phyloP scores from a whole-genome alignment of 2,797 vertebrate genomes.

The Hydrophis major region DNA sequence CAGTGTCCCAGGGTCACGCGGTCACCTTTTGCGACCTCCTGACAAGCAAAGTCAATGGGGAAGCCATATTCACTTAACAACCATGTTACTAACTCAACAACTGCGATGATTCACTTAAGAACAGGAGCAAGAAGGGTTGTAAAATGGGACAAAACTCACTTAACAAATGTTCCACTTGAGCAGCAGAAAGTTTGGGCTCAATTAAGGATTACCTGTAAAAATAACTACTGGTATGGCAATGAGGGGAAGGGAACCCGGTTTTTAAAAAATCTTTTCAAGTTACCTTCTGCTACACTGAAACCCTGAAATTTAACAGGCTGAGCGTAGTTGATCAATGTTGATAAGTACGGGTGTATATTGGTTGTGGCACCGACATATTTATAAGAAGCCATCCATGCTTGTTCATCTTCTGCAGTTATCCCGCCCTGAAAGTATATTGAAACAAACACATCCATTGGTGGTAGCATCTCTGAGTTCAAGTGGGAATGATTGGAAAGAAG shows the following conservation, averaged over 20 bases:
- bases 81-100: background rate
- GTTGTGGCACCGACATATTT: slow-evolving; percentile 97
- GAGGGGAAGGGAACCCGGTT: background rate
- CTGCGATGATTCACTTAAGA: background rate
- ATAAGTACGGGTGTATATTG: slow-evolving; percentile 96
- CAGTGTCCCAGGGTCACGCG: background rate
- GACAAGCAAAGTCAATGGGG: background rate
- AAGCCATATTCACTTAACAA: background rate
- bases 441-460: slow-evolving; percentile 42
- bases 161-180: background rate
- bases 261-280: slow-evolving; percentile 57
- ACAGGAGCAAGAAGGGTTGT: background rate
- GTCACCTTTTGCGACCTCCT: background rate
- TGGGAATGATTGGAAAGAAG: background rate
- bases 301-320: slow-evolving; percentile 98
- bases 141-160: background rate
- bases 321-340: slow-evolving; percentile 98
- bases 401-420: slow-evolving; percentile 91
- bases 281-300: slow-evolving; percentile 95
- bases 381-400: slow-evolving; percentile 94
- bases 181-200: background rate
- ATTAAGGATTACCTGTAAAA: background rate
- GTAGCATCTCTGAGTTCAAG: background rate
- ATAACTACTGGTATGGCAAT: background rate
- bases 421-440: slow-evolving; percentile 75